Base-by-base conservation (phyloP, 2,888 invertebrate species). In the Epinotia nisella region DNA sequence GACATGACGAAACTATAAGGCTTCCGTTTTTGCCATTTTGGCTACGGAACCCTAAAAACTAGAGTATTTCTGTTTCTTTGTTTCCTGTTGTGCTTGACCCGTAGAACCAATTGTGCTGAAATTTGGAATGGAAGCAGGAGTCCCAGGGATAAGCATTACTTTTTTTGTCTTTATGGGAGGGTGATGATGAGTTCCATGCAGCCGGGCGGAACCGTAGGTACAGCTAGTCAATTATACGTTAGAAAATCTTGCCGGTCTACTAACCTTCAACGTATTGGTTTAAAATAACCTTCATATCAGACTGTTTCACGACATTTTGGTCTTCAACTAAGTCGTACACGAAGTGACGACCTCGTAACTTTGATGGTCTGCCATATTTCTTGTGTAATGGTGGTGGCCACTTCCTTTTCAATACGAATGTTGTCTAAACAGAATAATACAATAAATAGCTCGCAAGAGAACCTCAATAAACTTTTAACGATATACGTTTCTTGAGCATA, bases 241-340 rank as follows among this genome's bases (percentile, higher is more conserved):
- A 7, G 49, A 7, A 49, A 49, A 49, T 49, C n/a, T 5, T 49
- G 21, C 15, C 29, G 17, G 2, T 53, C 17, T 29, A 73, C 78
- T 83, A 84, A 90, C 97, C 96, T 82, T 96, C 95, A 2, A 98
- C 96, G 87, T 95, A 96, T 24, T 95, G 88, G 56, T 94, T 96
- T 15, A 98, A 90, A 74, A 98, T 95, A 58, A 98, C 90, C 78
- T 96, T 94, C 9, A 98, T 82, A 65, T 95, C 91, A 35, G 94
- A 87, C 70, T 94, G 90, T 78, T 93, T 95, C 21, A 82, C 88
- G 0, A 87, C 35, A 77, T 91, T 89, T 35, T 95, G 96, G 82
- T 97, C 94, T 87, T 96, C 95, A 1, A 97, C 94, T 51, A 97
- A 81, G 71, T 97, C 96, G 85, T 97, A 98, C 55, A 97, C 92